Evolutionary conservation across 2,888 invertebrate genomes (phyloP), one percentile per base, ranked within the genome.

Genomic region (Calameuta pallipes): DNA sequence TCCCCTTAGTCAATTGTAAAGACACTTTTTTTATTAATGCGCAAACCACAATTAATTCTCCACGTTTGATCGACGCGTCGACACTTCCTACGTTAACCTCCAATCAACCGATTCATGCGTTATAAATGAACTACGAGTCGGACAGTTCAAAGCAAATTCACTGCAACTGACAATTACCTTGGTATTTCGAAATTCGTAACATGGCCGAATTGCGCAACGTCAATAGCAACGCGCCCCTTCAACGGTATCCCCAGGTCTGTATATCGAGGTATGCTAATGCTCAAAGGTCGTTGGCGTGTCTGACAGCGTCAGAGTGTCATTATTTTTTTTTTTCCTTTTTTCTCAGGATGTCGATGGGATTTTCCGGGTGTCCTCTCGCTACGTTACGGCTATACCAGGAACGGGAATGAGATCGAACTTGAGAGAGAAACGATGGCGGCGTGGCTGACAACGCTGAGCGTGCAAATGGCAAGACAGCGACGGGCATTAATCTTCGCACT

Each of bases 401-500:
- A 56, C 56, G 9, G 15, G 56, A 56, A 56, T 23, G 56, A 56
- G 56, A 56, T 56, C 56, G 56, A 56, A 56, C 56, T 56, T 56
- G 23, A 56, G 56, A 56, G 56, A 56, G 56, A 56, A 56, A 56
- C 56, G 56, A 56, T 23, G 56, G 56, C 56, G 56, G 56, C 56
- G 23, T 2, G 56, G 56, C 56, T 56, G 56, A 56, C 56, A 56
- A 56, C 56, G 56, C 56, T 56, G 37, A 56, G 41, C 33, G 31
- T 75, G 56, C 56, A 84, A 85, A 84, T 85, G 85, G 85, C 85
- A 85, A 84, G 85, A 81, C 81, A 84, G 85, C 84, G 85, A 84
- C 84, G 82, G 85, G 82, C 85, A 86, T 86, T 86, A 86, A 86
- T 86, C 86, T 85, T 85, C 85, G 81, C 85, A 77, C 86, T 86